phyloP scores from a whole-genome alignment of 2,797 vertebrate genomes.

The Aeoliscus strigatus region DNA sequence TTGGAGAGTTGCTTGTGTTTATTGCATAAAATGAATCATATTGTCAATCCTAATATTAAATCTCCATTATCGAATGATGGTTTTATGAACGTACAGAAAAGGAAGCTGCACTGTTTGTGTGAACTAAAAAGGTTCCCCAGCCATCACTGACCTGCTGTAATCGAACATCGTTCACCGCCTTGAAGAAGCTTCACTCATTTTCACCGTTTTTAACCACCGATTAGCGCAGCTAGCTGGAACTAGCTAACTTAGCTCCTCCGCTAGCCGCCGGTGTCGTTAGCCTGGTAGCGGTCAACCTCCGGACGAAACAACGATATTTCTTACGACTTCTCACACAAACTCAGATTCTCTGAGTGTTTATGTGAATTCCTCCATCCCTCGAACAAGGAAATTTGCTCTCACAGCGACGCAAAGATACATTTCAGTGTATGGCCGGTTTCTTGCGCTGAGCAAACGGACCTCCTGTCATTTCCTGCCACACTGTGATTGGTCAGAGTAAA shows the following conservation, averaged over 20 bases:
- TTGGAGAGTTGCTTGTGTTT: too few species aligned
- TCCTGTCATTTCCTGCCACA: slow-evolving; percentile 52
- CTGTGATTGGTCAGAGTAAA: slow-evolving; percentile 46
- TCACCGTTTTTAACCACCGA: too few species aligned
- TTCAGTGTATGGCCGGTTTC: background rate
- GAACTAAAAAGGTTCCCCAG: too few species aligned
- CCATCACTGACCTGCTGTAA: too few species aligned
- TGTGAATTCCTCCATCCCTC: background rate
- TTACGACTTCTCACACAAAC: slow-evolving; percentile 1
- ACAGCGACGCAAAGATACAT: background rate
- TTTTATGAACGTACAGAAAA: too few species aligned
- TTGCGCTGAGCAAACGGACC: slow-evolving; percentile 24
- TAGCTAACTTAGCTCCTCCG: slow-evolving; percentile 27
- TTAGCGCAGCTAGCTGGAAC: slow-evolving; percentile 18
- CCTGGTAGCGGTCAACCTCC: background rate
- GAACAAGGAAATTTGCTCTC: background rate
- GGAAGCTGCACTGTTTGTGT: too few species aligned
- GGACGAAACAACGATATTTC: background rate
- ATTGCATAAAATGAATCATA: too few species aligned
- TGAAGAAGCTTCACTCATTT: too few species aligned
- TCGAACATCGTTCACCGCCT: too few species aligned
- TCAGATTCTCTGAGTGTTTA: background rate
- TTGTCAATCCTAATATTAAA: too few species aligned
- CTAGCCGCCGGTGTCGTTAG: slow-evolving; percentile 31
- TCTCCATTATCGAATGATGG: too few species aligned